Base-by-base conservation (phyloP, 2,113 vertebrate species). In the Elephas maximus region DNA sequence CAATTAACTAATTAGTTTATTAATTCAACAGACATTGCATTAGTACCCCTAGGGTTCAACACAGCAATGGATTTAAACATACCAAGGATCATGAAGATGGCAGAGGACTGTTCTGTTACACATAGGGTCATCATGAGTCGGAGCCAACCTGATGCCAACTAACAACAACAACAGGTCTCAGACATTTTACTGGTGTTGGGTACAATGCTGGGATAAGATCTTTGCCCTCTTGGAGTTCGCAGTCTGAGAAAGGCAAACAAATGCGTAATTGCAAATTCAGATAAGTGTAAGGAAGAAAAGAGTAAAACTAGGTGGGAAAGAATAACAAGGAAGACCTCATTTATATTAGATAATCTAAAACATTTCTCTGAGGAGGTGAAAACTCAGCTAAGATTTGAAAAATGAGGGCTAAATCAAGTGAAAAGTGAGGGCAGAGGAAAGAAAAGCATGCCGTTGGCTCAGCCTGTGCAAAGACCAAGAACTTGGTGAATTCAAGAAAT, bases 1-100 rank as follows among this genome's bases (percentile, higher is more conserved):
- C 26, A 41, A 30, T n/a, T 44, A 90, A 23, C 5, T 76, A 87
- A 90, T 74, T 96, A 80, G 26, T 92, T 73, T 79, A 91, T 71
- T 83, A 17, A 79, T 33, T 93, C 23, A 24, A 20, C 3, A 88
- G 45, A 26, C 77, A 67, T 23, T 60, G 4, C 48, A 0, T 37
- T 51, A 51, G 9, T 65, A 18, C 28, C 4, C 37, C 6, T 67
- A 71, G 37, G 9, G 60, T 71, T 84, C n/a, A 91, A 20, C 17
- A 74, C 37, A 74, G 23, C 65, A 62, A 8, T 28, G 23, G 20
- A 41, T 41, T 74, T 18, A 74, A 74, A 41, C 73, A 24, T 18
- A 74, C 8, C 20, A 74, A 74, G 6, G 37, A 37, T 23, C 15
- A 30, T 73, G 69, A 73, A 69, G 33, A 20, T 37, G 18, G 17